Evolutionary conservation across 2,888 invertebrate species (phyloP).

Genomic region (Drosophila emarginata): DNA sequence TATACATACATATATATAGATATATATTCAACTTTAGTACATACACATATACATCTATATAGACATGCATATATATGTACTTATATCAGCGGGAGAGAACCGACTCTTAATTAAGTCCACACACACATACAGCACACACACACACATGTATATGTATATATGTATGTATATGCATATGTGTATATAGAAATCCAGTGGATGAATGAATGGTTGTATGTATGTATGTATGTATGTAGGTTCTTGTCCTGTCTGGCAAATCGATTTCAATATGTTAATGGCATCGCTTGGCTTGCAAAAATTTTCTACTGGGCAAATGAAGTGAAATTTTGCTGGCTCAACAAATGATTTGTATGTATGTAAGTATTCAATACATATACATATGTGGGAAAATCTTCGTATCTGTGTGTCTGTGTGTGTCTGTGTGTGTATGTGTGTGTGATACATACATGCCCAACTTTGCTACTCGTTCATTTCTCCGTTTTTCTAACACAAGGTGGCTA

Average conservation of each 20-base stretch:
- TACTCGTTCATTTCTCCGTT: slow-evolving; percentile 9
- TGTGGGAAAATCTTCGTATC: background rate
- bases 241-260: slow-evolving; percentile 51
- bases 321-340: slow-evolving; percentile 59
- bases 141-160: background rate
- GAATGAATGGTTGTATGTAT: background rate
- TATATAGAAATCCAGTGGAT: background rate
- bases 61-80: background rate
- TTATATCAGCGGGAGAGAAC: background rate
- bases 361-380: background rate
- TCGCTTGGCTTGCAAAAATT: slow-evolving; percentile 36
- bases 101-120: slow-evolving; percentile 17
- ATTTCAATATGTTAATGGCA: slow-evolving; percentile 74
- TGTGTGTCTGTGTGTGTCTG: slow-evolving; percentile 14
- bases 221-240: background rate
- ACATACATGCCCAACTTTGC: background rate
- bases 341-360: slow-evolving; percentile 33
- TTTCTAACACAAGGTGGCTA: slow-evolving; percentile 9
- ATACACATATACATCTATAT: background rate
- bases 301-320: slow-evolving; percentile 60
- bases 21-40: too few relatives aligned
- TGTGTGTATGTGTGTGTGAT: background rate
- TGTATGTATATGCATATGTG: background rate
- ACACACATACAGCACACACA: background rate
- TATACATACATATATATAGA: background rate